These are phyloP conservation scores for Coregonus suidteri DNA, from an alignment of 2,797 vertebrate species.

Conservation along the genomic window DNA sequence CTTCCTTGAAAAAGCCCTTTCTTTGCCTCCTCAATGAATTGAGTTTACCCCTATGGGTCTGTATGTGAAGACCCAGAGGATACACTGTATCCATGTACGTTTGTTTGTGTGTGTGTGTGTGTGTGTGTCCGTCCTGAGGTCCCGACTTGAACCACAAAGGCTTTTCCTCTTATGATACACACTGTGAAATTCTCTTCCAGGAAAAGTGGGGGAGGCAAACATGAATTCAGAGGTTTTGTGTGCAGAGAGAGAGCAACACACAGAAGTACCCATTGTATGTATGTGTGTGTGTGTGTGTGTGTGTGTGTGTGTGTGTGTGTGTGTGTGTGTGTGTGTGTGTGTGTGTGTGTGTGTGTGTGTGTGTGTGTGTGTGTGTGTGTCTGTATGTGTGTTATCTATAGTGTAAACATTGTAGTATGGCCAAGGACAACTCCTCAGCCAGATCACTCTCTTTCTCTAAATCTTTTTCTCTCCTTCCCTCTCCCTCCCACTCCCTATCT, in stretches of 20 bases:
- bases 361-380: background rate
- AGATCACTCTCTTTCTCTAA: background rate
- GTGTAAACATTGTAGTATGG: constrained; percentile 35
- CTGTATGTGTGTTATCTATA: constrained; percentile 3
- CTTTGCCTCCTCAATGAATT: background rate
- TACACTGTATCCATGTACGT: background rate
- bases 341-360: background rate
- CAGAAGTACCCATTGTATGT: background rate
- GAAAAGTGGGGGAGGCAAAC: background rate
- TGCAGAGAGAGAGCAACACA: background rate
- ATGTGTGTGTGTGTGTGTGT: background rate
- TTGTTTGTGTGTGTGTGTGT: background rate
- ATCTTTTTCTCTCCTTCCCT: constrained; percentile 8
- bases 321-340: background rate
- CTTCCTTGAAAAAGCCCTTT: constrained; percentile 13
- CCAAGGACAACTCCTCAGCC: constrained; percentile 36
- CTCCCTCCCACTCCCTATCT: constrained; percentile 13
- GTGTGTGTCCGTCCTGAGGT: background rate
- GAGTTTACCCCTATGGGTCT: background rate
- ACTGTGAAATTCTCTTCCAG: constrained; percentile 1
- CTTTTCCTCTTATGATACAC: background rate
- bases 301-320: background rate
- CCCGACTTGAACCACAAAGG: background rate
- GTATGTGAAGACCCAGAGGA: background rate
- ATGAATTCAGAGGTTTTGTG: constrained; percentile 9